These are phyloP conservation scores for Oxytorus armatus DNA, from an alignment of 2,888 invertebrate species.

Conservation along the genomic window DNA sequence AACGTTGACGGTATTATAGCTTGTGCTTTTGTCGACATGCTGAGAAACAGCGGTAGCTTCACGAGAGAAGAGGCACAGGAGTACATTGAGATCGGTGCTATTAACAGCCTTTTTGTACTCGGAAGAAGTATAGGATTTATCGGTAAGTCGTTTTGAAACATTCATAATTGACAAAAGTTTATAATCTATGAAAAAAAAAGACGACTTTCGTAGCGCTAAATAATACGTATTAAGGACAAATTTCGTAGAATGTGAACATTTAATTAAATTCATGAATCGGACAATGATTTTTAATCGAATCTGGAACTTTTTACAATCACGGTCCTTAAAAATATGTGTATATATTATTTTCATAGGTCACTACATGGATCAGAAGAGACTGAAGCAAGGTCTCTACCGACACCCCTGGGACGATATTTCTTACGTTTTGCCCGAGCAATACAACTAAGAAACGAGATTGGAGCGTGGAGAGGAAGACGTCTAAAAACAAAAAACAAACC, in stretches of 20 bases:
- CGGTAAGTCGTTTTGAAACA: slow-evolving; percentile 87
- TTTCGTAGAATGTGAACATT: too few relatives aligned
- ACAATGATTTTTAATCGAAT: too few relatives aligned
- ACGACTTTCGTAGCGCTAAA: background rate
- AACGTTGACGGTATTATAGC: slow-evolving; percentile 99
- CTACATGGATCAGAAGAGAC: slow-evolving; percentile 98
- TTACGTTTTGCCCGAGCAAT: slow-evolving; percentile 92
- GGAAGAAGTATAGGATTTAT: slow-evolving; percentile 99
- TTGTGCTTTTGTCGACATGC: slow-evolving; percentile 98
- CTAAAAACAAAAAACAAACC: slow-evolving; percentile 24
- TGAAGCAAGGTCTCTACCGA: slow-evolving; percentile 99
- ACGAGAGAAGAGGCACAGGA: slow-evolving; percentile 99
- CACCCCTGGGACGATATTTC: slow-evolving; percentile 99
- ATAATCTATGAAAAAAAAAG: background rate
- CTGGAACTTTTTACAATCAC: too few relatives aligned
- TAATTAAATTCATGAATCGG: too few relatives aligned
- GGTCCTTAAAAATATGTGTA: too few relatives aligned
- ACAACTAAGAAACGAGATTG: slow-evolving; percentile 82
- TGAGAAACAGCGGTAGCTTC: slow-evolving; percentile 97
- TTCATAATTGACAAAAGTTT: background rate
- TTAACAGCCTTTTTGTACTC: slow-evolving; percentile 99
- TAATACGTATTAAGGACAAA: too few relatives aligned
- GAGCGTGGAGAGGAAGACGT: background rate
- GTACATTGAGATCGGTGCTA: slow-evolving; percentile 98
- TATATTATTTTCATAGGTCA: slow-evolving; percentile 87